A percentile compares a stretch with the other conserved stretches of the same genome.
Evolutionary conservation across 2,797 vertebrate species (phyloP).

Genomic region (Moxostoma hubbsi): DNA sequence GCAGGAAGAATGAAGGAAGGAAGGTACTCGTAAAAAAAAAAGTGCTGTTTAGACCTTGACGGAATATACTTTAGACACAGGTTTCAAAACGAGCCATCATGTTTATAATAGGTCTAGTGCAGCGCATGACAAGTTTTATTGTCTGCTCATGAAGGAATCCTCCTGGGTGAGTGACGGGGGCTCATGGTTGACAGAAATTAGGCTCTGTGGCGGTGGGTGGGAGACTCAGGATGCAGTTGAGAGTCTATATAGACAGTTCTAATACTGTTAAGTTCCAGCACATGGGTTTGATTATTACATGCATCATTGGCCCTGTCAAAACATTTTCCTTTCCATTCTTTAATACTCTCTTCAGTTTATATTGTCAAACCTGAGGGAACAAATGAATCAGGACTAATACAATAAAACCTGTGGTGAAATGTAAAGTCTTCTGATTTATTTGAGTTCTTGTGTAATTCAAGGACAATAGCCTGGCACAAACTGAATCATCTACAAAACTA

Average conservation of each 20-base stretch:
- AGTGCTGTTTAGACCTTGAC: no score
- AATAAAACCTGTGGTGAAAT: constrained; percentile 35
- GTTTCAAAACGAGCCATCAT: constrained; percentile 21
- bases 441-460: constrained; percentile 2
- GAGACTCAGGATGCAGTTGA: constrained; percentile 24
- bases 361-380: constrained; percentile 37
- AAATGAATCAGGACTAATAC: constrained; percentile 46
- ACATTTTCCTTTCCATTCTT: constrained; percentile 46
- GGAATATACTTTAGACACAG: neutral
- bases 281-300: constrained; percentile 49
- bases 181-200: neutral
- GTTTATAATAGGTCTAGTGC: constrained; percentile 7
- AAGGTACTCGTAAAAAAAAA: no score
- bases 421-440: constrained; percentile 40
- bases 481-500: constrained; percentile 4
- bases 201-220: constrained; percentile 12
- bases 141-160: constrained; percentile 24
- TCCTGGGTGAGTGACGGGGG: constrained; percentile 15
- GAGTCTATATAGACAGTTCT: constrained; percentile 34
- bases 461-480: constrained; percentile 17
- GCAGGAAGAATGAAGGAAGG: no score
- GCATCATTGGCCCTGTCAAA: constrained; percentile 52
- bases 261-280: constrained; percentile 42
- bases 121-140: constrained; percentile 9
- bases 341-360: constrained; percentile 42